Conservation (phyloP, 1,140 invertebrate species). For the Trachymyrmex septentrionalis region DNA sequence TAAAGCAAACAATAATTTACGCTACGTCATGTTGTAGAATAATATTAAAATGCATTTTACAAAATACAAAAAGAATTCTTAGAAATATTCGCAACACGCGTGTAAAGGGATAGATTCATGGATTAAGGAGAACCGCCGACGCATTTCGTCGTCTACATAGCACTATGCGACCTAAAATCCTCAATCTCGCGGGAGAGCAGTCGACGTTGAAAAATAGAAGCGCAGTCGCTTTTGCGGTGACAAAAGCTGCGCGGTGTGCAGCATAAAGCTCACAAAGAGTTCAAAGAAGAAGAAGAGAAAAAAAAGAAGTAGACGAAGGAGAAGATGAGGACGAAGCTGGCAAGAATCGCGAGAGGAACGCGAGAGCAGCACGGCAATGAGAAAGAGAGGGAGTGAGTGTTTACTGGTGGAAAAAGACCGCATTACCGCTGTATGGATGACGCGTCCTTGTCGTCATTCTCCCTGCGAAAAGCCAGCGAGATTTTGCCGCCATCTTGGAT, state of each 20-base stretch:
- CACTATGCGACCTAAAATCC: constrained; percentile 55
- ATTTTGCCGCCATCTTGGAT: constrained; percentile 86
- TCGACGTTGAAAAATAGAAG: constrained; percentile 42
- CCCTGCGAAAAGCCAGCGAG: constrained; percentile 78
- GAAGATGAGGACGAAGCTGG: constrained; percentile 53
- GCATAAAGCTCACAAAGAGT: constrained; percentile 57
- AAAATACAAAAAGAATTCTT: not conserved
- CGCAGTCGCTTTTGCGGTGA: constrained; percentile 58
- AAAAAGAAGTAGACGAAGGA: constrained; percentile 11
- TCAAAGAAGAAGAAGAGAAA: constrained; percentile 27
- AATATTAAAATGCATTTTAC: not conserved
- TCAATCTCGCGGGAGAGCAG: constrained; percentile 52
- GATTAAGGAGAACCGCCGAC: constrained; percentile 24
- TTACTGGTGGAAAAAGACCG: constrained; percentile 66
- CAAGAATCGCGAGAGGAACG: constrained; percentile 64
- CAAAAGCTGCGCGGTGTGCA: constrained; percentile 24
- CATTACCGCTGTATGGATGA: constrained; percentile 70
- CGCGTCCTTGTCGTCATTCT: constrained; percentile 69
- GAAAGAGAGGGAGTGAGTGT: constrained; percentile 72
- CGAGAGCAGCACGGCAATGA: constrained; percentile 54
- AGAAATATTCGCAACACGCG: not conserved
- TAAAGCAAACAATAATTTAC: not conserved
- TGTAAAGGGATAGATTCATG: not conserved
- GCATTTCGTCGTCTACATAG: constrained; percentile 18
- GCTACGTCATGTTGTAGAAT: not conserved